Base-by-base conservation (phyloP, 2,797 vertebrate species). In the Coilia nasus region DNA sequence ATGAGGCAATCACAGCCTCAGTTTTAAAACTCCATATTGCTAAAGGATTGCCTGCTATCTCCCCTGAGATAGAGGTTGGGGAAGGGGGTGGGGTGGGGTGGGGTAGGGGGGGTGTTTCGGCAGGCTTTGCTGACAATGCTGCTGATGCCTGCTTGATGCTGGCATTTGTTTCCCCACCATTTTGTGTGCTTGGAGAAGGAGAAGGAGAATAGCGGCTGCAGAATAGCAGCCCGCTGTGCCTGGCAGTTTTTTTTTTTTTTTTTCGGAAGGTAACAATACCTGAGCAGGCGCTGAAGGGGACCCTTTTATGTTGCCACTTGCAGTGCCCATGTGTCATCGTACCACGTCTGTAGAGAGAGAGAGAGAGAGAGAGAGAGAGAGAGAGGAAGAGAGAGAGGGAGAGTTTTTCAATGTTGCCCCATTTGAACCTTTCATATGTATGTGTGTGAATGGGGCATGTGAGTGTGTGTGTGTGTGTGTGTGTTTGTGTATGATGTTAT, bases 1-100 rank as follows among this genome's bases (percentile, higher is more conserved):
- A 31, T 41, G 44, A 78, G 35, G 44, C 35, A 78, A 78, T 78
- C 71, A 78, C 31, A 78, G 35, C 71, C 35, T 44, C 71, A 71
- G 64, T 41, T 75, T 78, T 78, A 78, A 78, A 44, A 78, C 71
- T 78, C 71, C 71, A 78, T 78, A 78, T 78, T 78, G 71, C 35
- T 78, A 41, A 78, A 78, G 71, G 71, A 78, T 78, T 78, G 71
- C 71, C 71, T 44, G 5, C 4, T 17, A 5, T 19, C 71, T 78
- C 71, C 35, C 31, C 35, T 3, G 71, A 78, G 71, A 78, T 44
- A 5, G 0, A 6, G 57, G 15, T 3, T 19, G 71, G 7, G 50
- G 7, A 7, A 10, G 50, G 7, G 50, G 7, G 7, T 3, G 50
- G 50, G 7, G 50, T 3, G 7, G 50, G 7, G 50, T 3, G 50